Evolutionary conservation across 2,888 invertebrate species (phyloP).

Genomic region (Podabrus alpinus): DNA sequence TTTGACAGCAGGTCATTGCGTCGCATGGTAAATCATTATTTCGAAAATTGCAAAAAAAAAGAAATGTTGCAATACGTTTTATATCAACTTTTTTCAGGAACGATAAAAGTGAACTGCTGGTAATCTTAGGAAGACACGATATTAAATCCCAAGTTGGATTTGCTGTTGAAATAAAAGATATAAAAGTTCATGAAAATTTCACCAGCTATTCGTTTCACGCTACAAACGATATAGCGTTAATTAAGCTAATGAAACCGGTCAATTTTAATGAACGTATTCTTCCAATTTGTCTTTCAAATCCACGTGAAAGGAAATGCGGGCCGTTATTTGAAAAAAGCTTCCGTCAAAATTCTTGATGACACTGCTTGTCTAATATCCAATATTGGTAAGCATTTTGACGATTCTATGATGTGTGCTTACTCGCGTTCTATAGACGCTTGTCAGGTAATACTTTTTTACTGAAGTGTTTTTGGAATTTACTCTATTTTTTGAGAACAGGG

Average conservation of each 20-base stretch:
- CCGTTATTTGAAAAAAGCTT: constrained; percentile 57
- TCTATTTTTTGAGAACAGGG: constrained; percentile 57
- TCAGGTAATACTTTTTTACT: constrained; percentile 53
- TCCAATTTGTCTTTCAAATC: constrained; percentile 61
- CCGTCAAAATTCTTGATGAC: constrained; percentile 56
- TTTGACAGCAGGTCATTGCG: constrained; percentile 64
- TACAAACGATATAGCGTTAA: constrained; percentile 63
- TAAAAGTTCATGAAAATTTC: constrained; percentile 59
- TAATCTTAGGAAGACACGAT: constrained; percentile 59
- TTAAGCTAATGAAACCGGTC: constrained; percentile 56
- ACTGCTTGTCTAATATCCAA: constrained; percentile 51
- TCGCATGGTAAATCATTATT: constrained; percentile 57
- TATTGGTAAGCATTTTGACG: constrained; percentile 53
- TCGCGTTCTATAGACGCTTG: constrained; percentile 62
- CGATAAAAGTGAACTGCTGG: constrained; percentile 50
- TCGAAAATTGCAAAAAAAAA: background rate
- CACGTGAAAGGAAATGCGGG: constrained; percentile 57
- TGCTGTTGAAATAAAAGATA: constrained; percentile 49
- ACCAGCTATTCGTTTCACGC: constrained; percentile 59
- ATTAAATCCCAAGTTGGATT: constrained; percentile 47
- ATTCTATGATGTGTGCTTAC: constrained; percentile 65
- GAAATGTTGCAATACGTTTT: background rate
- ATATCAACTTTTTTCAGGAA: constrained; percentile 51
- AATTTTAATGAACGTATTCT: constrained; percentile 54
- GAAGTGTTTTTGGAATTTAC: constrained; percentile 31